Evolutionary conservation across 2,797 vertebrate species (phyloP).

Genomic region (Chiloscyllium punctatum): DNA sequence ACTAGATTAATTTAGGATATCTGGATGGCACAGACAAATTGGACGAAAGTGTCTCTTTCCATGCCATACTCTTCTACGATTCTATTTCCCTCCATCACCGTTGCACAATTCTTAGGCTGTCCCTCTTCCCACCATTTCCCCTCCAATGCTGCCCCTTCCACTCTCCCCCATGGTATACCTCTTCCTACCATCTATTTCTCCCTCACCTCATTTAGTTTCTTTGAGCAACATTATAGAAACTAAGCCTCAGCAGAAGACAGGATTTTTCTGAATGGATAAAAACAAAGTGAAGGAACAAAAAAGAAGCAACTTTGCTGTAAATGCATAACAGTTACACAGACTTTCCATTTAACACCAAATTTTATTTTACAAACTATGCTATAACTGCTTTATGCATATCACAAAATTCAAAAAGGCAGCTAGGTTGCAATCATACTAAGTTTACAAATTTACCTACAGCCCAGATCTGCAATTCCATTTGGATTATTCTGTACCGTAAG

Average conservation of each 20-base stretch:
- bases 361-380: neutral
- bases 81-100: neutral
- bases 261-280: neutral
- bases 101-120: neutral
- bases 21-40: too few species aligned
- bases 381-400: neutral
- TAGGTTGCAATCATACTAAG: neutral
- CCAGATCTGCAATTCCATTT: neutral
- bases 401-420: neutral
- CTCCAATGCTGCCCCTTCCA: too few species aligned
- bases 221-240: neutral
- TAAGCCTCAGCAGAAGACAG: neutral
- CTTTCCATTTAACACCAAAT: neutral
- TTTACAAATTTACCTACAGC: neutral
- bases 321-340: neutral
- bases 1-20: too few species aligned
- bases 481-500: neutral
- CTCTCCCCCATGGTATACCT: too few species aligned
- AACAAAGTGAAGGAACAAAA: neutral
- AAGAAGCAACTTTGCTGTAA: neutral
- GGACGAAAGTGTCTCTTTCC: too few species aligned
- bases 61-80: too few species aligned
- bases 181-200: too few species aligned
- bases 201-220: neutral
- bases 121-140: too few species aligned